Percentiles rank a stretch among this genome's conserved stretches.
phyloP scores from a whole-genome alignment of 2,113 vertebrate species.

The Equus quagga region DNA sequence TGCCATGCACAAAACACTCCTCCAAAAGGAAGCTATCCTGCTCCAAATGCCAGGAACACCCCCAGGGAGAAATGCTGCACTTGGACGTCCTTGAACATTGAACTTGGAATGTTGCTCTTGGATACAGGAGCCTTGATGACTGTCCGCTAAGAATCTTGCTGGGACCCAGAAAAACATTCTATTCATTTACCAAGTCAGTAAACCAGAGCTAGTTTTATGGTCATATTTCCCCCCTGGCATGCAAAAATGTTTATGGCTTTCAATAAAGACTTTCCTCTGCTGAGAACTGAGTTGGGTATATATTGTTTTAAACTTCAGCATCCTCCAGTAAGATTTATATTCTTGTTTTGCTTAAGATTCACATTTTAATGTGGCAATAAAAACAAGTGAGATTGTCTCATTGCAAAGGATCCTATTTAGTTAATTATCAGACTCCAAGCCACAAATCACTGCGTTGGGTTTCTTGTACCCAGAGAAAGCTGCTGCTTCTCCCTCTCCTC shows the following conservation, averaged over 20 bases:
- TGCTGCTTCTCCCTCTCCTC: slow-evolving; percentile 70
- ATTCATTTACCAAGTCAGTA: slow-evolving; percentile 85
- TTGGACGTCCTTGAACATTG: background rate
- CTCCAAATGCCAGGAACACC: background rate
- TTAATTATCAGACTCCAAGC: slow-evolving; percentile 86
- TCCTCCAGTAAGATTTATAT: slow-evolving; percentile 86
- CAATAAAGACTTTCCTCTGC: slow-evolving; percentile 81
- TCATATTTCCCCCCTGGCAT: slow-evolving; percentile 76
- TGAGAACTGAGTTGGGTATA: slow-evolving; percentile 74
- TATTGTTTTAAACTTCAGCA: slow-evolving; percentile 79
- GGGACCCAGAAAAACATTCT: slow-evolving; percentile 69
- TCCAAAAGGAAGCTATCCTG: background rate
- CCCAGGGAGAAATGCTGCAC: background rate
- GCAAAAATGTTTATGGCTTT: slow-evolving; percentile 81
- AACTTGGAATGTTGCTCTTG: background rate
- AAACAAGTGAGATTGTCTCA: slow-evolving; percentile 85
- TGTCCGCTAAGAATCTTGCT: background rate
- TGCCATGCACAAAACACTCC: background rate
- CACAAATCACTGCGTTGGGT: slow-evolving; percentile 80
- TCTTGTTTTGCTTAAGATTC: slow-evolving; percentile 90
- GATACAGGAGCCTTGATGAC: background rate
- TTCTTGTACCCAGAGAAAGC: slow-evolving; percentile 72
- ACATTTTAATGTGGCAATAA: slow-evolving; percentile 87
- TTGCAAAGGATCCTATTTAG: slow-evolving; percentile 85
- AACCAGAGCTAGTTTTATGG: slow-evolving; percentile 81